These are phyloP conservation scores for Volucella zonaria DNA, from an alignment of 2,888 invertebrate genomes.

Conservation along the genomic window DNA sequence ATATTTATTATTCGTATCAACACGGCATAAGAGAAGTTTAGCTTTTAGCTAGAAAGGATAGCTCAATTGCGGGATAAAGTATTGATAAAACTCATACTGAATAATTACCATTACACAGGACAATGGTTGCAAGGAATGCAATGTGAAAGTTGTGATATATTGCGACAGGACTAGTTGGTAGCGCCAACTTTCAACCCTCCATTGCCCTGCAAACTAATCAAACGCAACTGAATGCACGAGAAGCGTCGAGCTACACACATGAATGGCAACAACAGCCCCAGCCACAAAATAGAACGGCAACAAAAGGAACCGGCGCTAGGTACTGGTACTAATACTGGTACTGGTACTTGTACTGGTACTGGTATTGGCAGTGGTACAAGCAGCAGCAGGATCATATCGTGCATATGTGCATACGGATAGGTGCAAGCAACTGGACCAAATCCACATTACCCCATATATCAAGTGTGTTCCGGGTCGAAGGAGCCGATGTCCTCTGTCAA, in stretches of 20 bases:
- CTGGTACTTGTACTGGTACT: too few species aligned
- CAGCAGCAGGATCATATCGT: conserved; percentile 59
- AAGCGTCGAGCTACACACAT: conserved; percentile 19
- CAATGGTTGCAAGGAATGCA: conserved; percentile 64
- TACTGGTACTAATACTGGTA: too few species aligned
- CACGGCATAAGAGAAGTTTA: not conserved
- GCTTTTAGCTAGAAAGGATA: conserved; percentile 48
- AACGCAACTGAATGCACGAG: conserved; percentile 50
- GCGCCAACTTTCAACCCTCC: conserved; percentile 44
- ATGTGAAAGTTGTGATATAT: conserved; percentile 46
- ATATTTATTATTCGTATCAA: conserved; percentile 46
- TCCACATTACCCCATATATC: conserved; percentile 74
- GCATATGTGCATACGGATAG: conserved; percentile 59
- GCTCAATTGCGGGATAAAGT: conserved; percentile 33
- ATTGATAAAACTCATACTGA: conserved; percentile 69
- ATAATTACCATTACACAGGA: conserved; percentile 73
- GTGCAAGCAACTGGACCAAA: conserved; percentile 72
- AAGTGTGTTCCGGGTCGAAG: conserved; percentile 73
- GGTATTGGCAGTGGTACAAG: not conserved
- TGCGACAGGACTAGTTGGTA: conserved; percentile 28
- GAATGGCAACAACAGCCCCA: conserved; percentile 34
- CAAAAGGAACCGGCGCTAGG: too few species aligned
- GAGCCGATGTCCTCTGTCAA: conserved; percentile 73
- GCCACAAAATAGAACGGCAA: not conserved
- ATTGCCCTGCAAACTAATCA: conserved; percentile 57